Conservation (phyloP, 2,888 invertebrate species). For the Erebia aethiops region DNA sequence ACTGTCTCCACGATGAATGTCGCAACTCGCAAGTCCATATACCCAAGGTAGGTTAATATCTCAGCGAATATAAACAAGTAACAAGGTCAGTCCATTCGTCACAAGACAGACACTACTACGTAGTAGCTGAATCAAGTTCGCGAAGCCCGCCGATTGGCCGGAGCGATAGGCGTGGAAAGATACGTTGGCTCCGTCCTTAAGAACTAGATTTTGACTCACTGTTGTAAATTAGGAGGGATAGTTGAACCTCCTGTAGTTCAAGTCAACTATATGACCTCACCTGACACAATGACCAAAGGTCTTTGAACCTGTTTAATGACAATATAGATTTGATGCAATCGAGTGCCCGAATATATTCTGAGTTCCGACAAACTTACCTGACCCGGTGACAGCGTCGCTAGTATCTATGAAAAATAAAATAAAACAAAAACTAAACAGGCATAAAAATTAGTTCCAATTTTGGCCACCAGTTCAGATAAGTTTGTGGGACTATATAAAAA, state of each 20-base stretch:
- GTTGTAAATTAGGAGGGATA: background rate
- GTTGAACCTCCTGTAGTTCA: background rate
- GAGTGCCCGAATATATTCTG: too few relatives aligned
- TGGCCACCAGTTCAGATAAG: too few relatives aligned
- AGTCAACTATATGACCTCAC: too few relatives aligned
- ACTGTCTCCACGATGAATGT: background rate
- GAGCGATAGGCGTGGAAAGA: slow-evolving; percentile 6
- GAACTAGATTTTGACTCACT: slow-evolving; percentile 1
- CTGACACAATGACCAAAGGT: background rate
- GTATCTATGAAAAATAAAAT: too few relatives aligned
- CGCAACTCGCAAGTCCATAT: background rate
- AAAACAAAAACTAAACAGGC: too few relatives aligned
- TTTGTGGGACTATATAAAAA: too few relatives aligned
- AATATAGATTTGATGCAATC: too few relatives aligned
- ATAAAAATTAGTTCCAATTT: too few relatives aligned
- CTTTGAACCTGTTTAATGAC: background rate
- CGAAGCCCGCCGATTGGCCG: background rate
- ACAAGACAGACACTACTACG: background rate
- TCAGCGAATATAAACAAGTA: background rate
- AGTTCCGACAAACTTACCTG: too few relatives aligned
- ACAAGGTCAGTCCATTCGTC: background rate
- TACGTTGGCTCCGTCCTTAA: background rate
- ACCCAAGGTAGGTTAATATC: background rate
- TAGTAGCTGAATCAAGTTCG: background rate
- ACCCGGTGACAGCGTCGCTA: too few relatives aligned